phyloP scores from a whole-genome alignment of 2,113 vertebrate species.

The Uropsilus gracilis region DNA sequence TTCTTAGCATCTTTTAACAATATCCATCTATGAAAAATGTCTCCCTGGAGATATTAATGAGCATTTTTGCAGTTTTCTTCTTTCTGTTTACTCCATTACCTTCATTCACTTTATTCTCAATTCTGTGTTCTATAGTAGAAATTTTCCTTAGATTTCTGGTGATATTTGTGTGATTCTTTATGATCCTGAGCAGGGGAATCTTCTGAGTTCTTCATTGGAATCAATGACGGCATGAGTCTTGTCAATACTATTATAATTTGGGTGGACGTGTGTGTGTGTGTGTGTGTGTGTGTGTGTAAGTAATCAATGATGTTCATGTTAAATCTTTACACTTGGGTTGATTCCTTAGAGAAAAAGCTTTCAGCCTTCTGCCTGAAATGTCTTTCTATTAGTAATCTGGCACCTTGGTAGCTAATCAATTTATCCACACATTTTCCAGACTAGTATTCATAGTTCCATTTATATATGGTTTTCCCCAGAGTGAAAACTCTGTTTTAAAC shows the following conservation, averaged over 20 bases:
- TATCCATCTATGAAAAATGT: background rate
- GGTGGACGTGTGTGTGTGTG: no score
- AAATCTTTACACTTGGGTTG: background rate
- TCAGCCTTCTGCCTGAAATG: background rate
- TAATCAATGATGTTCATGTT: background rate
- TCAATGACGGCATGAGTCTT: background rate
- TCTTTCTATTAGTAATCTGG: background rate
- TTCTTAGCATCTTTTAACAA: background rate
- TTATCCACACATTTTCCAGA: background rate
- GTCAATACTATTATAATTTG: background rate
- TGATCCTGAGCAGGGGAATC: background rate
- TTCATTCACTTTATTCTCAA: background rate
- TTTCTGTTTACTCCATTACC: background rate
- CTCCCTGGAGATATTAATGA: background rate
- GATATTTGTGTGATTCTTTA: background rate
- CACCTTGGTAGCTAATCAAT: background rate
- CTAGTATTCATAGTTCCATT: background rate
- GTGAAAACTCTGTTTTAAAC: background rate
- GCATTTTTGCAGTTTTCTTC: background rate
- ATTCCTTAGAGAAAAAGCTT: background rate
- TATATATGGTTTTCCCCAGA: background rate
- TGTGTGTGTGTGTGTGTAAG: background rate
- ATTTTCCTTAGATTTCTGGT: background rate
- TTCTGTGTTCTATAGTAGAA: background rate
- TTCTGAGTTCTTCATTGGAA: conserved; percentile 13